Conservation (phyloP, 1,140 invertebrate genomes). For the Agrypnia vestita region DNA sequence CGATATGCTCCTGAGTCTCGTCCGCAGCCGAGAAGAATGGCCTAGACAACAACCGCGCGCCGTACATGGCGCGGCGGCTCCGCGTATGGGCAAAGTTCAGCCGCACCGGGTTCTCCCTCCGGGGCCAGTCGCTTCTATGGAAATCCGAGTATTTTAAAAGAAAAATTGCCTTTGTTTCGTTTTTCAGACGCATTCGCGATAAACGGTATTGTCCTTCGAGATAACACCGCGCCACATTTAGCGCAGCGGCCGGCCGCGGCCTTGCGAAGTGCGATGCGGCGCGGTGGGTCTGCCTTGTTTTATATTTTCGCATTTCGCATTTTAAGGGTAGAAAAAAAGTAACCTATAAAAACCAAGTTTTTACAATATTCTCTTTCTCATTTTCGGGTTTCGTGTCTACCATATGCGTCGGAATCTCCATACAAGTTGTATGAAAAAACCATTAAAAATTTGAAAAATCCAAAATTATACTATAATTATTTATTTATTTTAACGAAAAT, state of each 20-base stretch:
- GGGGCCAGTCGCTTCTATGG: conserved; percentile 7
- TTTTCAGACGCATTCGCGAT: conserved; percentile 2
- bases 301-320: too few species aligned
- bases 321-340: too few species aligned
- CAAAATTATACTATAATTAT: too few species aligned
- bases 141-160: conserved; percentile 11
- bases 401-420: too few species aligned
- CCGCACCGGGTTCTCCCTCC: background rate
- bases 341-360: too few species aligned
- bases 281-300: too few species aligned
- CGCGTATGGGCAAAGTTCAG: background rate
- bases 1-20: background rate
- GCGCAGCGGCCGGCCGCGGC: background rate
- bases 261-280: background rate
- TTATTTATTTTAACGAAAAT: too few species aligned
- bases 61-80: background rate
- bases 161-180: conserved; percentile 1
- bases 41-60: conserved; percentile 19
- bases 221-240: background rate
- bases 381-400: too few species aligned
- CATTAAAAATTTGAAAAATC: too few species aligned
- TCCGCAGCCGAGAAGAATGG: background rate
- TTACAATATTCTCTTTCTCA: too few species aligned
- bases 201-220: background rate
- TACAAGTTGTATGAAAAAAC: too few species aligned